A percentile compares a stretch with the other conserved stretches of the same genome.
Conservation (phyloP, 2,888 invertebrate species). For the Eupithecia dodoneata region DNA sequence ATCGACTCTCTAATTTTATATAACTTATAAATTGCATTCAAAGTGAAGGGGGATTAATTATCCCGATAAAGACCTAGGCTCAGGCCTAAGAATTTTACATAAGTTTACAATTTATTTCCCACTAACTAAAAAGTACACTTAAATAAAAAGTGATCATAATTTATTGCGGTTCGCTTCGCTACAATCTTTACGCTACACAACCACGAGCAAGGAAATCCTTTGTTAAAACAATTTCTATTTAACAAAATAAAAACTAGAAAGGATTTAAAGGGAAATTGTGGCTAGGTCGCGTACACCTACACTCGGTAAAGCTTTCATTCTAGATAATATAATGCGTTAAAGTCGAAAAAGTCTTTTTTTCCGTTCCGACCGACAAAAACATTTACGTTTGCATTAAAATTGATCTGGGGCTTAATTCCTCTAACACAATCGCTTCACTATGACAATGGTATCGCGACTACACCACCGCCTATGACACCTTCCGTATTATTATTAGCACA, state of each 20-base stretch:
- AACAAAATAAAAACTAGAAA: conserved; percentile 19
- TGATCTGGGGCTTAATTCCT: too few species aligned
- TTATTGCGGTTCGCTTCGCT: conserved; percentile 2
- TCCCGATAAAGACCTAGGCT: not conserved
- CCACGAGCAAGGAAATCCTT: conserved; percentile 22
- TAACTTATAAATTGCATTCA: not conserved
- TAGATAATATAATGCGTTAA: not conserved
- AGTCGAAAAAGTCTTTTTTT: conserved; percentile 12
- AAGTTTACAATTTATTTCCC: not conserved
- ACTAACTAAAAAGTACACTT: not conserved
- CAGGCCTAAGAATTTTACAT: not conserved
- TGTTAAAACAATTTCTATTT: conserved; percentile 25
- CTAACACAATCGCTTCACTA: too few species aligned
- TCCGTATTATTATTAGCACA: too few species aligned
- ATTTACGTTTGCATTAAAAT: not conserved
- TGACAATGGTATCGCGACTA: too few species aligned
- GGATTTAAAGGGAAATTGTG: conserved; percentile 22
- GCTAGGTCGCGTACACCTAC: conserved; percentile 50
- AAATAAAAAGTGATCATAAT: conserved; percentile 4
- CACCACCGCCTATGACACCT: too few species aligned
- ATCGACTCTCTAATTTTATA: too few species aligned
- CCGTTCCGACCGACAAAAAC: conserved; percentile 39
- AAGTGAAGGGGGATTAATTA: not conserved
- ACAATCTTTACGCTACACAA: conserved; percentile 13
- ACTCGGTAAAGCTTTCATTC: conserved; percentile 11